These are phyloP conservation scores for Bufo gargarizans DNA, from an alignment of 2,113 vertebrate species.

Conservation along the genomic window DNA sequence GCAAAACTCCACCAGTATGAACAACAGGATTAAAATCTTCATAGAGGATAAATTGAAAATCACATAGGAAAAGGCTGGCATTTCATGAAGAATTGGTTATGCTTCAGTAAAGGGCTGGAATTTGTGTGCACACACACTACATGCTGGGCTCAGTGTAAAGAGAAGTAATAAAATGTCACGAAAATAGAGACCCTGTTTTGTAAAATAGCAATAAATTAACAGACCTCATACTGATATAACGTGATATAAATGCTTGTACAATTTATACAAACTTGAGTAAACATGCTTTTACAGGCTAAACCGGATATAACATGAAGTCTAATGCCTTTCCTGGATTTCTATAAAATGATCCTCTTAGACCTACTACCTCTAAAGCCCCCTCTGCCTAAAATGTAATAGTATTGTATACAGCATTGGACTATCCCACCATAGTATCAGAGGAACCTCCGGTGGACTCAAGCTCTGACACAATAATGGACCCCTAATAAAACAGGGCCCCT, in stretches of 20 bases:
- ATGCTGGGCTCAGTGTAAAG: constrained; percentile 58
- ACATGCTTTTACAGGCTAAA: not conserved
- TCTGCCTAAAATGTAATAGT: not conserved
- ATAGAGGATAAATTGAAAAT: constrained; percentile 74
- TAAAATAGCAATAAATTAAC: constrained; percentile 26
- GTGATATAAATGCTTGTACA: not conserved
- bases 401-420: not conserved
- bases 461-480: too few species aligned
- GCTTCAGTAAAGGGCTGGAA: constrained; percentile 68
- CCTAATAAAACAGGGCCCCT: too few species aligned
- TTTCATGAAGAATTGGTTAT: constrained; percentile 71
- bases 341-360: not conserved
- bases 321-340: not conserved
- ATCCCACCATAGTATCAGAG: too few species aligned
- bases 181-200: not conserved
- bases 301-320: not conserved
- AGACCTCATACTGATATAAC: not conserved
- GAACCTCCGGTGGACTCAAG: too few species aligned
- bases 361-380: not conserved
- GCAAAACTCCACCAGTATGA: not conserved
- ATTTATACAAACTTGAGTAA: constrained; percentile 1
- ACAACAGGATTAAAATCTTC: constrained; percentile 70
- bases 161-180: not conserved
- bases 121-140: constrained; percentile 62
- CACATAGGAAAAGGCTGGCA: constrained; percentile 61